These are phyloP conservation scores for Acronicta psi DNA, from an alignment of 2,888 invertebrate species.

Conservation along the genomic window DNA sequence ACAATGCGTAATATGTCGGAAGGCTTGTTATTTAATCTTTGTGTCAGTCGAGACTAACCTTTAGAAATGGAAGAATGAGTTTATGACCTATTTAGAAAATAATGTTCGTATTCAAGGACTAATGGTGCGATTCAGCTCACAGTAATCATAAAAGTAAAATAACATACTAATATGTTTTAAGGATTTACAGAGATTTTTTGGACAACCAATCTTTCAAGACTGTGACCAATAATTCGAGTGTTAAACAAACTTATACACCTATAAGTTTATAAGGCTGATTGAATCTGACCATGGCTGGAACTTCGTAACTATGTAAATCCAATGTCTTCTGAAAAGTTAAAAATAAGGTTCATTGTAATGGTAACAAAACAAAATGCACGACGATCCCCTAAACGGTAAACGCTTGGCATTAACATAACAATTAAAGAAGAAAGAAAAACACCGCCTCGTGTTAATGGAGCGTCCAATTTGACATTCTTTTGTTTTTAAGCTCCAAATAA, in stretches of 20 bases:
- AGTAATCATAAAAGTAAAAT: not conserved
- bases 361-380: conserved; percentile 2
- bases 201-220: no score
- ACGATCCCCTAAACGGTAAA: conserved; percentile 2
- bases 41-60: conserved; percentile 13
- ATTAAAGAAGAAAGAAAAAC: conserved; percentile 15
- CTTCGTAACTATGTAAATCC: no score
- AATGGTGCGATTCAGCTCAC: no score
- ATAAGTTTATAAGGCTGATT: no score
- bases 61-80: conserved; percentile 2
- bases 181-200: no score
- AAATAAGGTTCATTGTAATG: no score
- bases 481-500: conserved; percentile 6
- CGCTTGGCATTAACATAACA: conserved; percentile 16
- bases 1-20: conserved; percentile 44
- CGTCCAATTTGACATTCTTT: conserved; percentile 27
- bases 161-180: no score
- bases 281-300: no score
- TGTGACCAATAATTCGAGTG: no score
- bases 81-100: conserved; percentile 30
- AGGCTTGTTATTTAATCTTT: conserved; percentile 25
- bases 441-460: conserved; percentile 13
- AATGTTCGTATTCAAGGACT: no score
- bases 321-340: no score
- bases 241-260: no score